Conservation (phyloP, 2,113 vertebrate species). For the Anolis sagrei region DNA sequence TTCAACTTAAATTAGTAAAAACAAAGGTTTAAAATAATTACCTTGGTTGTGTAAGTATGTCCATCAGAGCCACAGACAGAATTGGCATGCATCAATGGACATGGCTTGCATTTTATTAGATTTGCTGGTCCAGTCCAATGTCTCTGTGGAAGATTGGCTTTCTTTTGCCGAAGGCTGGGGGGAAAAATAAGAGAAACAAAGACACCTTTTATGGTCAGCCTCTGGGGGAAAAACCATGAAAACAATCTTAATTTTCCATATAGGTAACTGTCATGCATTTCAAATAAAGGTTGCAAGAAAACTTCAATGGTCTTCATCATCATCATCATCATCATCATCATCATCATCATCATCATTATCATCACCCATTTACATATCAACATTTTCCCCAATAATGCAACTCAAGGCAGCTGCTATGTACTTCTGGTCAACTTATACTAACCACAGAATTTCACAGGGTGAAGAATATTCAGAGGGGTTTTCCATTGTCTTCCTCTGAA, state of each 20-base stretch:
- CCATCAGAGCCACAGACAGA: conserved; percentile 87
- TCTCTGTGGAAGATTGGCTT: conserved; percentile 79
- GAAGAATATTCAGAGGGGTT: too few relatives aligned
- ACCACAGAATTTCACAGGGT: too few relatives aligned
- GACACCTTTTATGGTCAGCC: accelerated
- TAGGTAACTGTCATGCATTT: not conserved
- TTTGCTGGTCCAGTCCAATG: conserved; percentile 79
- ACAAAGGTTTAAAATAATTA: conserved; percentile 31
- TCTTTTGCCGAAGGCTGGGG: conserved; percentile 77
- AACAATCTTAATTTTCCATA: not conserved
- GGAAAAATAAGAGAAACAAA: conserved; percentile 6
- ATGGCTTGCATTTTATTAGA: conserved; percentile 86
- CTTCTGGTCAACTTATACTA: too few relatives aligned
- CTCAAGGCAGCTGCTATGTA: too few relatives aligned
- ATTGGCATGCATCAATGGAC: conserved; percentile 68
- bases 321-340: too few relatives aligned
- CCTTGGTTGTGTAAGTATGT: conserved; percentile 87
- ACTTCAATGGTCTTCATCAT: not conserved
- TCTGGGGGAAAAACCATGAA: not conserved
- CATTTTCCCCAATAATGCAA: too few relatives aligned
- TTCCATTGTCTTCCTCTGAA: too few relatives aligned
- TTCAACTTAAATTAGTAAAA: accelerated
- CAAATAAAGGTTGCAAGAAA: not conserved
- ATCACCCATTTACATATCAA: too few relatives aligned
- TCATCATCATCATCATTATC: too few relatives aligned